A percentile compares a stretch with the other conserved stretches of the same genome.
These are phyloP conservation scores for Denticeps clupeoides DNA, from an alignment of 2,797 vertebrate genomes.

Conservation along the genomic window DNA sequence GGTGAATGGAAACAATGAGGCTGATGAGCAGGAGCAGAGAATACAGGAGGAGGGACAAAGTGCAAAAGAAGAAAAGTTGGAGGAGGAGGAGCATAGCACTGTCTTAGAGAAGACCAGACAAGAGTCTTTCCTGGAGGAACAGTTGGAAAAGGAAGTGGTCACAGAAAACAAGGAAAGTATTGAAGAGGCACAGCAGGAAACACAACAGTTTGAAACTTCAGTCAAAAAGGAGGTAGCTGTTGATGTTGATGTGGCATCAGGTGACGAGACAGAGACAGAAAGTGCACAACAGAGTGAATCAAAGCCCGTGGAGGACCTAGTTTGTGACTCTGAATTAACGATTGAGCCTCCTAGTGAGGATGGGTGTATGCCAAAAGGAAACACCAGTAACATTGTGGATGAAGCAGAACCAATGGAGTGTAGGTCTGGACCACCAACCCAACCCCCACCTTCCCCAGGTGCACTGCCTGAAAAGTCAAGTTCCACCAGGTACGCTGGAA, in stretches of 20 bases:
- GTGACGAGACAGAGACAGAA: neutral
- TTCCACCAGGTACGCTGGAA: constrained; percentile 25
- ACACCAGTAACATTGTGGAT: neutral
- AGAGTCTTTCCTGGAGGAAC: no score
- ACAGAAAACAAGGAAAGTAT: neutral
- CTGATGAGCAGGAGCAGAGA: constrained; percentile 28
- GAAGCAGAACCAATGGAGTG: constrained; percentile 1
- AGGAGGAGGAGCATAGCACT: constrained; percentile 9
- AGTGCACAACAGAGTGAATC: neutral
- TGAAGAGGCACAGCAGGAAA: neutral
- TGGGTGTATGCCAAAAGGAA: neutral
- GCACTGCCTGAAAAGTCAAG: constrained; percentile 20
- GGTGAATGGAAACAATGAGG: constrained; percentile 34
- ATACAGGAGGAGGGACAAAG: constrained; percentile 17
- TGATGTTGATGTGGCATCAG: neutral
- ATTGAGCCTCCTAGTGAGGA: neutral
- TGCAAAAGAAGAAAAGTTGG: neutral
- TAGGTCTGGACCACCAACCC: constrained; percentile 46
- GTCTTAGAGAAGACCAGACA: constrained; percentile 13
- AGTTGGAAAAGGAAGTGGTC: neutral
- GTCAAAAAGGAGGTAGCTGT: neutral
- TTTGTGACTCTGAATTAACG: no score
- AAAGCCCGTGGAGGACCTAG: no score
- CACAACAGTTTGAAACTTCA: neutral
- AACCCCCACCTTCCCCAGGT: constrained; percentile 54